phyloP scores from a whole-genome alignment of 2,113 vertebrate genomes.

The Elephas maximus region DNA sequence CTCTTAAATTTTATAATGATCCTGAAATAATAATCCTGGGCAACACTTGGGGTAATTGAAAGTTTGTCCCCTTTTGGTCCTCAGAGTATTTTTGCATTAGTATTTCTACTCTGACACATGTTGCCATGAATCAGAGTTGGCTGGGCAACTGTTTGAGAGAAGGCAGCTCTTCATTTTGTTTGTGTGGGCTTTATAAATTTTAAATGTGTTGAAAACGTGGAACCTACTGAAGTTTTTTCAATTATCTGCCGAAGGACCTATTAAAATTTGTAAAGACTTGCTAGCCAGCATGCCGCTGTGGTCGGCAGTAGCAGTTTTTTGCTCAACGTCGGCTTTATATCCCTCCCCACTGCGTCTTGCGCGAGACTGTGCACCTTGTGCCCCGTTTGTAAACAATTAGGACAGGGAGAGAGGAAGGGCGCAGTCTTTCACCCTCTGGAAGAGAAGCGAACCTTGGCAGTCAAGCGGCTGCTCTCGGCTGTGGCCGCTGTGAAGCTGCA shows the following conservation, averaged over 20 bases:
- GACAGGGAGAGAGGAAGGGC: not conserved
- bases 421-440: not conserved
- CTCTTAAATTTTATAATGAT: not conserved
- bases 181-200: not conserved
- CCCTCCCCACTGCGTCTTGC: rapidly evolving
- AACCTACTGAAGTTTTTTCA: not conserved
- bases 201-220: not conserved
- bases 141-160: not conserved
- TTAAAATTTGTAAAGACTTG: not conserved
- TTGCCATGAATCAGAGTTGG: not conserved
- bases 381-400: not conserved
- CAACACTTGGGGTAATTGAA: not conserved
- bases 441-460: not conserved
- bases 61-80: not conserved
- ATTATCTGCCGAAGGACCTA: not conserved
- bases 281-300: not conserved
- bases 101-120: not conserved
- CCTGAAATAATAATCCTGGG: not conserved
- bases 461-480: rapidly evolving
- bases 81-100: not conserved
- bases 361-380: not conserved
- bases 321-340: not conserved
- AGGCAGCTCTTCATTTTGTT: conserved; percentile 26
- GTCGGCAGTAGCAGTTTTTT: not conserved
- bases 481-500: not conserved